A percentile compares a stretch with the other conserved stretches of the same genome.
These are phyloP conservation scores for Gnatocerus cornutus DNA, from an alignment of 2,888 invertebrate species.

Conservation along the genomic window DNA sequence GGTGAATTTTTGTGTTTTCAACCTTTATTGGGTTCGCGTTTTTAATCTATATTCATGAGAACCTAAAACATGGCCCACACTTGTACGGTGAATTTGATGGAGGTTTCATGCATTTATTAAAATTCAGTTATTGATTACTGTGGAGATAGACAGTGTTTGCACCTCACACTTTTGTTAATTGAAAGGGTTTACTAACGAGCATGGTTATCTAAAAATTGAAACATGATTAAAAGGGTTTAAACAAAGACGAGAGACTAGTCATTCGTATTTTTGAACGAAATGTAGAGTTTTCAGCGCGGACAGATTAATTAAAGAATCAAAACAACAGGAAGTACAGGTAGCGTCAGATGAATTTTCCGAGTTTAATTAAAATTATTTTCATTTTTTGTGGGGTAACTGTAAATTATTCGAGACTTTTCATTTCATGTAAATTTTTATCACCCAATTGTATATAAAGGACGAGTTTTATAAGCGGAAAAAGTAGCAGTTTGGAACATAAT, in stretches of 20 bases:
- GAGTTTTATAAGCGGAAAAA: no score
- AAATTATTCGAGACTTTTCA: background rate
- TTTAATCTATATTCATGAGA: constrained; percentile 44
- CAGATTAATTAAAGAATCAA: constrained; percentile 4
- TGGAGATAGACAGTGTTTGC: background rate
- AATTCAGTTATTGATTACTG: constrained; percentile 15
- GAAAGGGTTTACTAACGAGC: no score
- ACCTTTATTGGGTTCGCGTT: constrained; percentile 28
- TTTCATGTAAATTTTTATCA: background rate
- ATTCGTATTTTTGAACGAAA: no score
- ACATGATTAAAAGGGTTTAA: no score
- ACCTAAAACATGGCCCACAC: constrained; percentile 25
- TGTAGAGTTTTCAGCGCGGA: background rate
- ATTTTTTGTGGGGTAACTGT: background rate
- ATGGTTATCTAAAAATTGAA: no score
- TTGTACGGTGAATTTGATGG: constrained; percentile 28
- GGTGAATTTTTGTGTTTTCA: constrained; percentile 32
- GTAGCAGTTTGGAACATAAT: no score
- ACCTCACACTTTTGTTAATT: no score
- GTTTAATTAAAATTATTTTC: background rate
- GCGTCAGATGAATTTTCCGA: background rate
- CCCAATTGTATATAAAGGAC: no score
- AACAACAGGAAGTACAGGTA: background rate
- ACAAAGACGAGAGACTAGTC: no score
- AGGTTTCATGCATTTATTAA: constrained; percentile 17